phyloP scores from a whole-genome alignment of 2,113 vertebrate genomes.

The Forbesichthys papilliferus region DNA sequence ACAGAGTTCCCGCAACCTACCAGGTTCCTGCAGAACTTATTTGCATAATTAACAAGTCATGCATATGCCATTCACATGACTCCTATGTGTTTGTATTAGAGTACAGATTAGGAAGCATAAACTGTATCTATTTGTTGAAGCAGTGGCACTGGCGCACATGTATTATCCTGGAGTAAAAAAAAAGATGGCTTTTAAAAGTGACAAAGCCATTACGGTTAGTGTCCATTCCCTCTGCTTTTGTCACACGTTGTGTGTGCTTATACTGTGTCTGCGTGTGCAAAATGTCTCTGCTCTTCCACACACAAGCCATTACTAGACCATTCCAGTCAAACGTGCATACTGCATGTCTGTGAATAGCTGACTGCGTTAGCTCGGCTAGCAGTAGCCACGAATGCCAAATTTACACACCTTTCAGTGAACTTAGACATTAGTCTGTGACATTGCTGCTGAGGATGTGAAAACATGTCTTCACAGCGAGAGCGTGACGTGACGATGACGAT shows the following conservation, averaged over 20 bases:
- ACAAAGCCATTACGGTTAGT: neutral
- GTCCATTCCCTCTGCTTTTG: neutral
- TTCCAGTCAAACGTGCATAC: constrained; percentile 38
- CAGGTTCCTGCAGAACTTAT: constrained; percentile 70
- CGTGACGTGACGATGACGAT: too few species aligned
- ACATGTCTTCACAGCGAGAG: too few species aligned
- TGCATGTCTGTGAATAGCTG: constrained; percentile 41
- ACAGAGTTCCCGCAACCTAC: constrained; percentile 75
- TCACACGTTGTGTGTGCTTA: neutral
- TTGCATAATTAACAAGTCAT: constrained; percentile 83
- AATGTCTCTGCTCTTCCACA: neutral
- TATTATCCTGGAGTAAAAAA: constrained; percentile 29
- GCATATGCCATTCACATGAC: constrained; percentile 72
- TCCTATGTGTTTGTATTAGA: constrained; percentile 65
- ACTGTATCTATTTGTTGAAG: constrained; percentile 47
- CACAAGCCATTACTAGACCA: constrained; percentile 41
- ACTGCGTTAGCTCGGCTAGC: constrained; percentile 26
- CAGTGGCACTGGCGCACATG: constrained; percentile 14
- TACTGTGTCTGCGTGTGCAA: neutral
- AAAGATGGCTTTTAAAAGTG: neutral
- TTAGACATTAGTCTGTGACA: too few species aligned
- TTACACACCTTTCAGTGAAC: constrained; percentile 25
- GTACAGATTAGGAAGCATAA: constrained; percentile 57
- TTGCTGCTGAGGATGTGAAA: too few species aligned
- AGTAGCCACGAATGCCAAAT: constrained; percentile 52